Evolutionary conservation across 1,140 invertebrate species (phyloP), one percentile per base, ranked within the genome.

Genomic region (Monochamus saltuarius): DNA sequence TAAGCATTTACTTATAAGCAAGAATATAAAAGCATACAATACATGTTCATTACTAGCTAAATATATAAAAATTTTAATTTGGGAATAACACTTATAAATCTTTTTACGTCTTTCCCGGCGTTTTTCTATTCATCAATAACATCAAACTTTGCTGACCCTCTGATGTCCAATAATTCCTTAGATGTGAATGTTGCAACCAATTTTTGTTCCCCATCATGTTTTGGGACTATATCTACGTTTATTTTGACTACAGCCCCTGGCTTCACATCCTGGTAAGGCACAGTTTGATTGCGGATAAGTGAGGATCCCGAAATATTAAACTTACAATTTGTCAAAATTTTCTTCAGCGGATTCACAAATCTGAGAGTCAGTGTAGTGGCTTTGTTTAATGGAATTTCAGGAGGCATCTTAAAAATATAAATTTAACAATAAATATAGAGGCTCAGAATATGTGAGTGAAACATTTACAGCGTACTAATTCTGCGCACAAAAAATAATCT

Each of bases 301-400:
- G 86, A 86, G 0, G 87, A 84, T 2, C 87, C 87, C 56, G 88
- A 87, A 59, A 89, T 79, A 49, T 84, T 81, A 69, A 90, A 85
- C 57, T 81, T 80, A 64, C 87, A 88, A 0, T 84, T 78, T 0
- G 85, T 86, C 29, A 91, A 69, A 0, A 64, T 57, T 2, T 74
- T 78, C 16, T 85, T 82, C 56, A 91, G 71, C 0, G 89, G 88
- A 75, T 91, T 92, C 51, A 76, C 79, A 66, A 92, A 89, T 9
- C 83, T 82, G 8, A 90, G 75, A 7, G 73, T 78, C 10, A 86
- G 78, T 10, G 76, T 75, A 7, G 82, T 75, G 36, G 83, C 75
- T 70, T 80, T 75, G 11, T 81, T 82, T n/a, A 86, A 74, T 11
- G 79, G 67, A 1, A 84, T 73, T 52, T 85, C 81, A 10, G 76